Base-by-base conservation (phyloP, 2,113 vertebrate genomes). In the Brachyistius frenatus region DNA sequence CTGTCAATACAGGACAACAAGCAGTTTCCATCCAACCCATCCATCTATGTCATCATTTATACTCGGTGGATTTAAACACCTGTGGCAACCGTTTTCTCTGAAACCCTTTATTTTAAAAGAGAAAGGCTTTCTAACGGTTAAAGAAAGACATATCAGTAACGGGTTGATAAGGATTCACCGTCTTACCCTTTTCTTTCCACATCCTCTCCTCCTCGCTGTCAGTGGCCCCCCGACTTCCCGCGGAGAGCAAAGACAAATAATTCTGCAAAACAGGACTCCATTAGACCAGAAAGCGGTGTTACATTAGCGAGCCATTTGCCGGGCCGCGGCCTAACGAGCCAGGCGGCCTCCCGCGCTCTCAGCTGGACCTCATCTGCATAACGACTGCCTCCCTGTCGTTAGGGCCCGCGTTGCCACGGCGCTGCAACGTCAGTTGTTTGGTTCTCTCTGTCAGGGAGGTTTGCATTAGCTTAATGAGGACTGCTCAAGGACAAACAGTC, bases 391-490 rank as follows among this genome's bases (percentile, higher is more conserved):
- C 91, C 86, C 90, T 86, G 92, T 92, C 88, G 91, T 90, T 89
- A 91, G 88, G 87, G 89, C 84, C 85, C 47, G 90, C 74, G 91
- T 92, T 91, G 92, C 87, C 90, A 91, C 92, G 84, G 91, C 66
- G 71, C 89, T 93, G 91, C 90, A 88, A 89, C 92, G 96, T 96
- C 97, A 96, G 97, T 98, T 97, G 97, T 98, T 97, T 97, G 97
- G 96, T 97, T 91, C 96, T 96, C 97, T 97, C 97, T 95, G 96
- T 97, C 91, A 98, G 98, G 96, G 98, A 98, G 97, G 96, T 98
- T 97, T 99, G 98, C 98, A 99, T 99, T 99, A 99, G 97, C 97
- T 96, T 99, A 99, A 99, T 99, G 97, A 99, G 97, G 96, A 97
- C 97, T 97, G 96, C 97, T 97, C 96, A 98, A 99, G 97, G 98